Base-by-base conservation (phyloP, 1,140 invertebrate species). In the Atta texana region DNA sequence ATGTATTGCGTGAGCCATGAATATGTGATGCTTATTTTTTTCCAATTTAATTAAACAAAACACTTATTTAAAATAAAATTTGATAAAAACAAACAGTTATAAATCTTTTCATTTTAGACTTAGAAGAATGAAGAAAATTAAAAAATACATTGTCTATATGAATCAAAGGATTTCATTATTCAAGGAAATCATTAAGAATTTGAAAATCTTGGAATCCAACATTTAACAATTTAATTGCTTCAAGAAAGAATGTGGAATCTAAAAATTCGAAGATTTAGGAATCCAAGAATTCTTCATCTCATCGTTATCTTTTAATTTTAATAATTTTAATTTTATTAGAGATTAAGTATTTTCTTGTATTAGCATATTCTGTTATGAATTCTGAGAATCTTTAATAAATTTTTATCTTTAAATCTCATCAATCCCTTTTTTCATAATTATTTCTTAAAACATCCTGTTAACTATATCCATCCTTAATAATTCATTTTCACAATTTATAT, bases 361-460 rank as follows among this genome's bases (percentile, higher is more conserved):
- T 92, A 92, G 82, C 72, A 87, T 91, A 90, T 69, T 87, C 61
- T 78, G 78, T 77, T 66, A 49, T 66, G 68, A 57, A 53, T 75
- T 66, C 59, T 69, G 71, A 55, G 59, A 74, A 87, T 53, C 61
- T 74, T 61, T n/a, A 24, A 84, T 21, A 75, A 66, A 61, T 14
- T 74, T 55, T 82, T 84, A 74, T 2, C 39, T 74, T 39, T 74
- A 74, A 82, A 10, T 74, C 39, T 74, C 24, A 75, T 74, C 55
- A 84, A 82, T 84, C 55, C 24, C 59, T 31, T 10, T 57, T 72
- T 75, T 55, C 24, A 34, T 61, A 82, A 82, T 74, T 82, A 61
- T 3, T 82, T 59, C 63, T 84, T 81, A 24, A 71, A 81, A 53
- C 74, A 24, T 53, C 18, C 16, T 71, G 71, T 72, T 31, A 84